Percentiles rank a stretch among this genome's conserved stretches.
phyloP scores from a whole-genome alignment of 2,888 invertebrate genomes.

The Entomobrya proxima region DNA sequence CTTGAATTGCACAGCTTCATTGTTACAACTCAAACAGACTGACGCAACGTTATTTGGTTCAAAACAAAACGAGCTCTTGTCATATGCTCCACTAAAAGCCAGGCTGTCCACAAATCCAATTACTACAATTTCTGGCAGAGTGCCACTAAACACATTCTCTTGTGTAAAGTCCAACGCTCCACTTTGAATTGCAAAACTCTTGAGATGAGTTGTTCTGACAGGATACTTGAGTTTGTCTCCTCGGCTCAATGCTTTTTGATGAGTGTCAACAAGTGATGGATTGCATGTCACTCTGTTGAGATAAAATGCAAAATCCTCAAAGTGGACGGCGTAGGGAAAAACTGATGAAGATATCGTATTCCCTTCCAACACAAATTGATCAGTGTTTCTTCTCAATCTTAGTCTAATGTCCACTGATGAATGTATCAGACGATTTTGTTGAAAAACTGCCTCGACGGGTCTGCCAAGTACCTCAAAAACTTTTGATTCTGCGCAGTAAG shows the following conservation, averaged over 20 bases:
- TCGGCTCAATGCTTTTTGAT: neutral
- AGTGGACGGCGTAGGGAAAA: neutral
- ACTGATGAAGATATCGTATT: neutral
- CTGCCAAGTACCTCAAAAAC: conserved; percentile 3
- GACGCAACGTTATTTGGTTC: neutral
- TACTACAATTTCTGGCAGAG: neutral
- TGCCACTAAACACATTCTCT: neutral
- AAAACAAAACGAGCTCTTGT: conserved; percentile 8
- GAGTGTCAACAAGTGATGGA: neutral
- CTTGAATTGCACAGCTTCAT: neutral
- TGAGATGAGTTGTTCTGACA: neutral
- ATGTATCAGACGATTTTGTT: neutral
- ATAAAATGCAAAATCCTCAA: conserved; percentile 20
- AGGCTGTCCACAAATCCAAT: conserved; percentile 1
- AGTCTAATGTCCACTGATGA: neutral
- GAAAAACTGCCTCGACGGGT: neutral
- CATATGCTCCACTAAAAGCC: neutral
- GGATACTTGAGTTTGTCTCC: neutral
- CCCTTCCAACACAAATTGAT: conserved; percentile 13
- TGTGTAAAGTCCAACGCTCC: neutral
- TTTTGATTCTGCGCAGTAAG: neutral
- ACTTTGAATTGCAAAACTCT: neutral
- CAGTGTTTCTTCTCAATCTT: neutral
- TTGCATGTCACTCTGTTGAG: neutral
- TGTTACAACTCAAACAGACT: neutral